Evolutionary conservation across 1,140 invertebrate species (phyloP), one percentile per base, ranked within the genome.

Genomic region (Helicoverpa armigera): DNA sequence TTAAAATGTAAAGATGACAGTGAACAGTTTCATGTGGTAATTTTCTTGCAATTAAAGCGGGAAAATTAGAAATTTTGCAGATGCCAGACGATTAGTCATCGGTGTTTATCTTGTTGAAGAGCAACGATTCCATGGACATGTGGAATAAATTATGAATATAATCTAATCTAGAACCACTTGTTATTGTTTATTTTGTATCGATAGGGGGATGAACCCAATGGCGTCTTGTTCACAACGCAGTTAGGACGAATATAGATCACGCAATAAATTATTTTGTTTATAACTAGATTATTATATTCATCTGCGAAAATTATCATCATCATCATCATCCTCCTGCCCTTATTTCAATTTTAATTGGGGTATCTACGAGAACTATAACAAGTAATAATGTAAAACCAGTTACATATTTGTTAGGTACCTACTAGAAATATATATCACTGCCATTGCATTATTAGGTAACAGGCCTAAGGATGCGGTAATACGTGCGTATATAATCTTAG

Each of bases 1-100:
- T 67, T 50, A 69, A 69, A 50, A 69, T 69, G 35, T 69, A 18
- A 50, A 69, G 43, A 69, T 50, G 65, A 69, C 43, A 69, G 65
- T 16, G 16, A 9, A 18, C 16, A 2, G 16, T 23, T 69, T 50
- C 43, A 50, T 69, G 63, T 48, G 63, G 63, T 50, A 69, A 69
- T 69, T 50, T 69, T 69, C 65, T 23, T 16, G 43, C 65, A 23
- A 50, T 69, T 69, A 50, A 43, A 48, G 16, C 18, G 16, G 35
- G 43, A 69, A 69, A 48, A 69, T 69, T 69, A 50, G 43, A 69
- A 50, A 50, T 50, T 50, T 23, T 69, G 16, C 65, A 69, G n/a
- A 69, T 23, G n/a, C 65, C 43, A 10, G 16, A n/a, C 2, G 2
- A 69, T 69, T 50, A 50, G 43, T 69, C 65, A 69, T 11, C n/a